Base-by-base conservation (phyloP, 30 jellyfish, hydroid and myxozoan species). In the Cassiopea andromeda region DNA sequence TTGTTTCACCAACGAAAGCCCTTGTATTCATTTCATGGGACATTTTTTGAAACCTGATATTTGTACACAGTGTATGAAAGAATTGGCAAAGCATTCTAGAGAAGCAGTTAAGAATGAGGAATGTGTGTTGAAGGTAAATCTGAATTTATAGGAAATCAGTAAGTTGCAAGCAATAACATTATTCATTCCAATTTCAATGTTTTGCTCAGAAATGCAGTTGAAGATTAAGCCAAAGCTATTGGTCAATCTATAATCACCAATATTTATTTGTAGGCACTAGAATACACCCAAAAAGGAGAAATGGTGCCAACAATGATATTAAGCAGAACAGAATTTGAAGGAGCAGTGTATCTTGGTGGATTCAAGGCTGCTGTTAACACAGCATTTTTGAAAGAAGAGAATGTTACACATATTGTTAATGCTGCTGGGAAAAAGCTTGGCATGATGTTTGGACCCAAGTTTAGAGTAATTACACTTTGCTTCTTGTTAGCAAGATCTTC, bases 11-110 rank as follows among this genome's bases (percentile, higher is more conserved):
- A 92, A 93, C 18, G 98, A 94, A 67, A 71, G 88, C 17, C 69
- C 70, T 71, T 94, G 98, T 73, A 61, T 27, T 2, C 7, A 43
- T n/a, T 94, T 94, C 80, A 38, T 60, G 43, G 93, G 90, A 15
- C 97, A 94, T 73, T 89, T 90, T 61, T 48, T 94, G 92, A 94
- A 85, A 79, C 87, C 96, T 50, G 85, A 94, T 80, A 67, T 94
- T 58, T 94, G 98, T 81, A 80, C 97, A 16, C 14, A 74, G 18
- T 94, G 98, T 67, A 94, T 94, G 98, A 94, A 94, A 89, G 93
- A 89, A 45, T 83, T 94, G 7, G 78, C 89, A 72, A 94, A 89
- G 75, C 98, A 94, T 47, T 17, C 74, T 14, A 79, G 89, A 50
- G 97, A 94, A 1, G 89, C 96, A 4, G 92, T 94, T 47, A 59